These are phyloP conservation scores for Drosophila nasuta DNA, from an alignment of 1,140 invertebrate species.

Conservation along the genomic window DNA sequence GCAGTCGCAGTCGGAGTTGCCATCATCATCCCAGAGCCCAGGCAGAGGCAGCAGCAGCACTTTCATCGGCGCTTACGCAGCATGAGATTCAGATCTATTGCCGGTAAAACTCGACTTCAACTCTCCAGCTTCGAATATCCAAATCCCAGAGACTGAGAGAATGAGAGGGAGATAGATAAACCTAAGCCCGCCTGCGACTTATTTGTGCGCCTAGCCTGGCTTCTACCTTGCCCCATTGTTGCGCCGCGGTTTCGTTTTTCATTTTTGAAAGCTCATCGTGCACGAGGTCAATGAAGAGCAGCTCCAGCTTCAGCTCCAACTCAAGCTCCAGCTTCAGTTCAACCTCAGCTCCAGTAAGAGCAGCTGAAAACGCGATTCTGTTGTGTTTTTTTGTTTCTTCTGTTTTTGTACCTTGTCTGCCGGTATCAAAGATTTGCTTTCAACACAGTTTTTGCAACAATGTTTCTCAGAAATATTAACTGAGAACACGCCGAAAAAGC, in stretches of 20 bases:
- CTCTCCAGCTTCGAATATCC: constrained; percentile 10
- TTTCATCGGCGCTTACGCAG: constrained; percentile 78
- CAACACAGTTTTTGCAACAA: constrained; percentile 23
- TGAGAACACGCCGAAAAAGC: background rate
- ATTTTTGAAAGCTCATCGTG: constrained; percentile 58
- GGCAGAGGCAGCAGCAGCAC: constrained; percentile 42
- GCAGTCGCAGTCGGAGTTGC: no score
- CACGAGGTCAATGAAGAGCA: constrained; percentile 54
- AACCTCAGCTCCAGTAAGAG: background rate
- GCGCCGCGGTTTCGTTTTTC: constrained; percentile 47
- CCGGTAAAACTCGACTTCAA: background rate
- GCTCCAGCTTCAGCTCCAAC: constrained; percentile 9
- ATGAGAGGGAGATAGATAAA: background rate
- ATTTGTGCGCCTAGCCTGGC: constrained; percentile 1
- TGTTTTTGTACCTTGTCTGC: constrained; percentile 34
- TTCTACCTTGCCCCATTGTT: constrained; percentile 39
- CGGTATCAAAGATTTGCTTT: constrained; percentile 40
- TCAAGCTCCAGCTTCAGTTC: background rate
- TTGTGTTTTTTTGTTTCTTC: constrained; percentile 6
- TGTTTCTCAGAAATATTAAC: constrained; percentile 5
- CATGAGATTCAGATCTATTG: constrained; percentile 68
- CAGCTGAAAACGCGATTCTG: background rate
- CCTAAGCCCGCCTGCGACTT: constrained; percentile 7
- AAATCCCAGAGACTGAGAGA: constrained; percentile 14
- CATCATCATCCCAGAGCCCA: background rate